Evolutionary conservation across 1,140 invertebrate genomes (phyloP).

Genomic region (Batillaria attramentaria): DNA sequence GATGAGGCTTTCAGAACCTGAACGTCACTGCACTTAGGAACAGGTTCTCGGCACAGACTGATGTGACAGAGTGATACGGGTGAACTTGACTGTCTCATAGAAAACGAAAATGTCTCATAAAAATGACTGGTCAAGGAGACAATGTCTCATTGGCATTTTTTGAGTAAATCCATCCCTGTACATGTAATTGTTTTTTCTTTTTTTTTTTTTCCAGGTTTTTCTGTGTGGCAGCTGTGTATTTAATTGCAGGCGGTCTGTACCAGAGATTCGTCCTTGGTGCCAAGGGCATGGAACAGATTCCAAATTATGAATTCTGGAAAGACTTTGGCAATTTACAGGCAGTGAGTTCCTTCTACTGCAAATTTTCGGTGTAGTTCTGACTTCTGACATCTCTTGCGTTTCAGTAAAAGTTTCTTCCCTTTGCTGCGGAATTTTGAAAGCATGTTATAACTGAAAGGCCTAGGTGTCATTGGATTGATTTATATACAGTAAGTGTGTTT

Average conservation of each 20-base stretch:
- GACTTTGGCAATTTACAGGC: constrained; percentile 72
- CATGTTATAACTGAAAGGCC: neutral
- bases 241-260: constrained; percentile 68
- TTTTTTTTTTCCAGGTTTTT: constrained; percentile 59
- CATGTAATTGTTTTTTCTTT: too few relatives aligned
- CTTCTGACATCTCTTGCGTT: neutral
- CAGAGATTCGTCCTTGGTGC: constrained; percentile 68
- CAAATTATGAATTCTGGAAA: constrained; percentile 72
- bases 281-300: constrained; percentile 72
- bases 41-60: too few relatives aligned
- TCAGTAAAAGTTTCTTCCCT: too few relatives aligned
- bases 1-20: too few relatives aligned
- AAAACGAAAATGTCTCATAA: too few relatives aligned
- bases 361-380: neutral
- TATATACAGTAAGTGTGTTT: neutral
- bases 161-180: too few relatives aligned
- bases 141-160: too few relatives aligned
- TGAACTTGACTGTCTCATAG: too few relatives aligned
- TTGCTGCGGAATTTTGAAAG: neutral
- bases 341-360: constrained; percentile 60
- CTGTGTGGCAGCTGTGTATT: constrained; percentile 59
- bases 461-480: neutral
- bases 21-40: too few relatives aligned
- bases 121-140: too few relatives aligned
- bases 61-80: too few relatives aligned